Conservation (phyloP, 2,888 invertebrate genomes). For the Leptinotarsa haldemani region DNA sequence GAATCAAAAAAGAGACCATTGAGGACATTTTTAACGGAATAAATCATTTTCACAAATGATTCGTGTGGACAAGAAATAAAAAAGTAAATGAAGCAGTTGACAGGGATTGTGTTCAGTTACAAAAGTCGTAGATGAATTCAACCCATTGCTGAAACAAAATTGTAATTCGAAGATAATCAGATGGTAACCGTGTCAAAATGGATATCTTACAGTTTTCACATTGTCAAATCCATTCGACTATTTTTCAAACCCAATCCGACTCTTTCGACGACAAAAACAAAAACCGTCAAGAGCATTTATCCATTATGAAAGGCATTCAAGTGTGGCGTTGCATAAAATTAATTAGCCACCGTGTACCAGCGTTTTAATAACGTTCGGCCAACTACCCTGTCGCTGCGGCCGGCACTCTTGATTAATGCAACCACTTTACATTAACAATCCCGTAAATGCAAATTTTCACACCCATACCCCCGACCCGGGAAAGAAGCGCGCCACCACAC, state of each 20-base stretch:
- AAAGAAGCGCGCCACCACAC: constrained; percentile 21
- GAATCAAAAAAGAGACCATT: too few relatives aligned
- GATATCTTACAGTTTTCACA: too few relatives aligned
- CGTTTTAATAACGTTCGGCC: constrained; percentile 64
- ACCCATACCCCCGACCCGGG: constrained; percentile 34
- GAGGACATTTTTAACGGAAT: too few relatives aligned
- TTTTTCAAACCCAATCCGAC: not conserved
- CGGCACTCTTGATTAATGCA: constrained; percentile 65
- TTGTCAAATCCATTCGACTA: too few relatives aligned
- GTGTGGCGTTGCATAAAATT: constrained; percentile 67
- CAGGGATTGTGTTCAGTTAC: too few relatives aligned
- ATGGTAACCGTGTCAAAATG: too few relatives aligned
- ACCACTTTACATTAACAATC: constrained; percentile 66
- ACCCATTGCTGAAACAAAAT: too few relatives aligned
- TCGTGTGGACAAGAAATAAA: too few relatives aligned
- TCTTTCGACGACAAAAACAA: constrained; percentile 46
- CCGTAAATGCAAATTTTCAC: constrained; percentile 63
- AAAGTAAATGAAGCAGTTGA: too few relatives aligned
- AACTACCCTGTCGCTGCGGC: constrained; percentile 62
- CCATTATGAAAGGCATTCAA: constrained; percentile 66
- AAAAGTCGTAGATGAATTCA: too few relatives aligned
- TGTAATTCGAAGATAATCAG: too few relatives aligned
- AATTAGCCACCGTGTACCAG: constrained; percentile 65
- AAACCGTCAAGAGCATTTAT: constrained; percentile 60
- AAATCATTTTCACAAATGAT: too few relatives aligned